phyloP scores from a whole-genome alignment of 2,888 invertebrate species.

The Apamea sordens region DNA sequence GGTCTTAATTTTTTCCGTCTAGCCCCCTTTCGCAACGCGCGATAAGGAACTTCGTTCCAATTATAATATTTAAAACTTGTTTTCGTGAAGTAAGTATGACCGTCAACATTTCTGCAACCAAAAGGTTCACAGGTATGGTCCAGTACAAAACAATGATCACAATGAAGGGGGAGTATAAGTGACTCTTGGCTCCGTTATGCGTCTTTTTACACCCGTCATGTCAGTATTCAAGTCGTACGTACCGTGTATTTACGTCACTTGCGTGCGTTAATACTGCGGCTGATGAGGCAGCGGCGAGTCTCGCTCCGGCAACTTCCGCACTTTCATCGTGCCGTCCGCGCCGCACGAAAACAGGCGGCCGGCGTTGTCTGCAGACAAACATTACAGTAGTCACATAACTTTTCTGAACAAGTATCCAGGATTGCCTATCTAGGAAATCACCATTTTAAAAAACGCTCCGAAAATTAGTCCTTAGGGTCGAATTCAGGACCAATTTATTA shows the following conservation, averaged over 20 bases:
- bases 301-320: conserved; percentile 97
- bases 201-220: not conserved
- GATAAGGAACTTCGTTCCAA: too few relatives aligned
- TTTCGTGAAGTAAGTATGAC: not conserved
- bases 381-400: conserved; percentile 1
- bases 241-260: conserved; percentile 37
- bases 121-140: not conserved
- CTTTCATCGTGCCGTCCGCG: conserved; percentile 99
- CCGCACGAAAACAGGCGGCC: conserved; percentile 99
- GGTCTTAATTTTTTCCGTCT: too few relatives aligned
- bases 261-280: conserved; percentile 75
- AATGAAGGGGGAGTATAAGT: not conserved
- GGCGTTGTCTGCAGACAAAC: conserved; percentile 91
- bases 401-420: not conserved
- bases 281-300: conserved; percentile 82
- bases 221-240: not conserved
- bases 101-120: not conserved
- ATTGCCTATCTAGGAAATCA: not conserved
- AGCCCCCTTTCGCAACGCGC: too few relatives aligned
- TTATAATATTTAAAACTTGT: not conserved
- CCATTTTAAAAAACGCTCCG: not conserved
- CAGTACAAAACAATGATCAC: not conserved
- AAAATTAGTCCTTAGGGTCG: not conserved
- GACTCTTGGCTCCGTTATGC: not conserved
- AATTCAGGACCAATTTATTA: not conserved